Conservation (phyloP, 2,888 invertebrate genomes). For the Leptogaster cylindrica region DNA sequence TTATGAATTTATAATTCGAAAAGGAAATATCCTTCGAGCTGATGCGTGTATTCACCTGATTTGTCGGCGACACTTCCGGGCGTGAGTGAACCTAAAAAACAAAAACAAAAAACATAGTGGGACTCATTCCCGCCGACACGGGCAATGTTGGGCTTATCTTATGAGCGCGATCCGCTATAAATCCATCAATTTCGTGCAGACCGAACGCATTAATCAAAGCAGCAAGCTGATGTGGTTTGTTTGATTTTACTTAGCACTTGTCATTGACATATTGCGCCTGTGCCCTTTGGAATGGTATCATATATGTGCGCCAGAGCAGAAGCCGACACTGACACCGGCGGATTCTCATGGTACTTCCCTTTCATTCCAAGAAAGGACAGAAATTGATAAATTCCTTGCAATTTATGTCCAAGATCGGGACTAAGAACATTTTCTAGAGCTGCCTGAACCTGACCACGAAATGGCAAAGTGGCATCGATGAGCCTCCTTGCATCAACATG, state of each 20-base stretch:
- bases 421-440: constrained; percentile 24
- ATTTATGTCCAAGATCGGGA: constrained; percentile 26
- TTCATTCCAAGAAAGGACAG: constrained; percentile 29
- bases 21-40: no score
- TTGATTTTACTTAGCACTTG: constrained; percentile 39
- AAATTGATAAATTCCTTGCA: constrained; percentile 41
- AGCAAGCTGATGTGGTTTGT: constrained; percentile 21
- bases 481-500: constrained; percentile 3
- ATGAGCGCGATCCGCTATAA: constrained; percentile 33
- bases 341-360: constrained; percentile 28
- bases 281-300: constrained; percentile 9
- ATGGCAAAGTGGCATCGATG: constrained; percentile 4
- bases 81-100: no score
- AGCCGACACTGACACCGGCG: background rate
- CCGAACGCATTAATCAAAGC: constrained; percentile 28
- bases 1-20: no score
- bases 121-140: no score
- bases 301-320: constrained; percentile 19
- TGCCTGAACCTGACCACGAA: constrained; percentile 32
- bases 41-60: no score
- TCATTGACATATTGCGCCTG: constrained; percentile 35
- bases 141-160: no score
- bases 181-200: constrained; percentile 22
- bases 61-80: no score
- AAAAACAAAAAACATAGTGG: no score